Percentiles rank a stretch among this genome's conserved stretches.
phyloP scores from a whole-genome alignment of 2,888 invertebrate genomes.

The Osmoderma eremita region DNA sequence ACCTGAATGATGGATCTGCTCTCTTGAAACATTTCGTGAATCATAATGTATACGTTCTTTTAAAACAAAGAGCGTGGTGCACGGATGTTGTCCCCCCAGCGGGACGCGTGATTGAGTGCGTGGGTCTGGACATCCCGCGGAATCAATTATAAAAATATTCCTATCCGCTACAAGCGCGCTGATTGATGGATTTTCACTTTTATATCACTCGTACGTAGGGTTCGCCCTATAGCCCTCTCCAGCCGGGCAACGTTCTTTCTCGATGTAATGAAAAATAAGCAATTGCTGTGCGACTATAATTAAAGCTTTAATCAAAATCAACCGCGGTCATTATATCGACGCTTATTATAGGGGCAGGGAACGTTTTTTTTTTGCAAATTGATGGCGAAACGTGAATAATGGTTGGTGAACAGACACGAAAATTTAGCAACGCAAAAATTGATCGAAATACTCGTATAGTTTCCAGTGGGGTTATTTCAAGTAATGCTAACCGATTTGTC shows the following conservation, averaged over 20 bases:
- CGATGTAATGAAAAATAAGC: slow-evolving; percentile 36
- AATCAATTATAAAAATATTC: slow-evolving; percentile 55
- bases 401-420: slow-evolving; percentile 3
- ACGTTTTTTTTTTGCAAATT: slow-evolving; percentile 13
- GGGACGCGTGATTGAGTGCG: slow-evolving; percentile 58
- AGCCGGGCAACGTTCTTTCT: no score
- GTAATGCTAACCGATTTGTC: slow-evolving; percentile 4
- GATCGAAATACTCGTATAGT: slow-evolving; percentile 1
- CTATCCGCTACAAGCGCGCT: slow-evolving; percentile 37
- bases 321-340: slow-evolving; percentile 11
- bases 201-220: slow-evolving; percentile 40
- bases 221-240: neutral
- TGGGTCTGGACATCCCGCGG: slow-evolving; percentile 57
- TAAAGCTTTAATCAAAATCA: slow-evolving; percentile 38
- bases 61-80: slow-evolving; percentile 55
- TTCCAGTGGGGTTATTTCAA: slow-evolving; percentile 2
- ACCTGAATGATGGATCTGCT: slow-evolving; percentile 57
- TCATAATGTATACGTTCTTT: slow-evolving; percentile 49
- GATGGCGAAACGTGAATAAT: slow-evolving; percentile 16
- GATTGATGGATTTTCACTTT: slow-evolving; percentile 49
- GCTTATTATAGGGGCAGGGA: slow-evolving; percentile 28
- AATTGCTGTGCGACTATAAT: slow-evolving; percentile 28
- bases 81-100: slow-evolving; percentile 57
- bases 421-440: slow-evolving; percentile 19
- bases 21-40: slow-evolving; percentile 53